Evolutionary conservation across 1,140 invertebrate genomes (phyloP), one percentile per base, ranked within the genome.

Genomic region (Battus philenor): DNA sequence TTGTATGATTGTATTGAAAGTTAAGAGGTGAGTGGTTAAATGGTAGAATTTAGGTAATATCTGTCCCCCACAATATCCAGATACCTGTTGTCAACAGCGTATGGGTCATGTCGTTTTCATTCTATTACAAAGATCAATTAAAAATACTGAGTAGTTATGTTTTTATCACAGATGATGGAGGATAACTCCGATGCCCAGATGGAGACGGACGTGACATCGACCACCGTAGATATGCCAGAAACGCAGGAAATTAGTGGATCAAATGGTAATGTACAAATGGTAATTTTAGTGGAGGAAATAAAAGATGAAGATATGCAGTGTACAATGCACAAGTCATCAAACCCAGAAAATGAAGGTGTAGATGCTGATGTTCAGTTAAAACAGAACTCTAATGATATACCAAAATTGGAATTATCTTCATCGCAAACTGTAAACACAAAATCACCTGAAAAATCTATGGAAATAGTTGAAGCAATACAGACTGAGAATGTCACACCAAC

Each of bases 1-100:
- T 75, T 71, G 59, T 79, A 72, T 73, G 65, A 68, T 62, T 74
- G 59, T 73, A 78, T 78, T 80, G 77, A 79, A 81, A 79, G 75
- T 84, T 73, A 59, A 50, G 71, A 65, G 49, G 56, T 72, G 59
- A 43, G 54, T 67, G 65, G 61, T 65, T 79, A 61, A 60, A 60
- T 69, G 55, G 50, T 53, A 67, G 43, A 62, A 66, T 64, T 77
- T 72, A 66, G 66, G 50, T 72, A 75, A 68, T 73, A 68, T 77
- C 73, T 69, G 74, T 72, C 72, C 69, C 54, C 41, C 47, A 34
- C 33, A 56, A 63, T 67, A 65, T 65, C 68, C 47, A 58, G 43
- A 59, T 54, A 38, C 57, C 47, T 66, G 55, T 60, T 65, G 48
- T 63, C 59, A n/a, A n/a, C n/a, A 58, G 45, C 47, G 53, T 50